Evolutionary conservation across 2,113 vertebrate species (phyloP).

Genomic region (Lamprologus speciosus): DNA sequence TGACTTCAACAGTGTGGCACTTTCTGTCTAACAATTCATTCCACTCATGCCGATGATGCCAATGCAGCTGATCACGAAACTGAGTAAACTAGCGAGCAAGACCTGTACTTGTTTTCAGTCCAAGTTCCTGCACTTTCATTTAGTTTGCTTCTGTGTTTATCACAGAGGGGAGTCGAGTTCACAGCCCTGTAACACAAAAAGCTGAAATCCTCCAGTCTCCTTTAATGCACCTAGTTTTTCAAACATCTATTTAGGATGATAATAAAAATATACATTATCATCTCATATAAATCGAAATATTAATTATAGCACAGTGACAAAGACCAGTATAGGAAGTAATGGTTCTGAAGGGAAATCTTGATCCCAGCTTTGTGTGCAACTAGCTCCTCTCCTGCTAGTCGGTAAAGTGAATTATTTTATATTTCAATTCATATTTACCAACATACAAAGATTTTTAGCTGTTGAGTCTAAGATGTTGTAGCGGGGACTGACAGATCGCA

Average conservation of each 20-base stretch:
- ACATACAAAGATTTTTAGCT: accelerated
- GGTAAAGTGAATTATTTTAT: not conserved
- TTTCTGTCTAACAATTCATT: not conserved
- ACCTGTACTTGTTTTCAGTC: not conserved
- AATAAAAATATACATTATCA: not conserved
- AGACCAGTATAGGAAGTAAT: not conserved
- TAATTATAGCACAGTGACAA: not conserved
- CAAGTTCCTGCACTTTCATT: not conserved
- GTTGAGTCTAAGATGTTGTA: not conserved
- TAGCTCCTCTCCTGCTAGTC: accelerated
- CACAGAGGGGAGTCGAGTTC: not conserved
- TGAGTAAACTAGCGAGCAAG: not conserved
- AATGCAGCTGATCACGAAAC: not conserved
- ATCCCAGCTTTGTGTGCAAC: not conserved
- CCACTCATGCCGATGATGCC: not conserved
- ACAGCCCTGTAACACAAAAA: not conserved
- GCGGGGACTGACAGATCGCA: not conserved
- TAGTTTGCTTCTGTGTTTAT: not conserved
- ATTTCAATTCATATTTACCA: not conserved
- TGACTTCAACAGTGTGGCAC: not conserved
- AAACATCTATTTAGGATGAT: not conserved
- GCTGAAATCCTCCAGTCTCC: not conserved
- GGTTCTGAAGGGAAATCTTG: not conserved
- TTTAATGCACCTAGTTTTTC: not conserved
- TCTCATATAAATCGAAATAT: not conserved